Base-by-base conservation (phyloP, 2,113 vertebrate genomes). In the Daphoenositta chrysoptera region DNA sequence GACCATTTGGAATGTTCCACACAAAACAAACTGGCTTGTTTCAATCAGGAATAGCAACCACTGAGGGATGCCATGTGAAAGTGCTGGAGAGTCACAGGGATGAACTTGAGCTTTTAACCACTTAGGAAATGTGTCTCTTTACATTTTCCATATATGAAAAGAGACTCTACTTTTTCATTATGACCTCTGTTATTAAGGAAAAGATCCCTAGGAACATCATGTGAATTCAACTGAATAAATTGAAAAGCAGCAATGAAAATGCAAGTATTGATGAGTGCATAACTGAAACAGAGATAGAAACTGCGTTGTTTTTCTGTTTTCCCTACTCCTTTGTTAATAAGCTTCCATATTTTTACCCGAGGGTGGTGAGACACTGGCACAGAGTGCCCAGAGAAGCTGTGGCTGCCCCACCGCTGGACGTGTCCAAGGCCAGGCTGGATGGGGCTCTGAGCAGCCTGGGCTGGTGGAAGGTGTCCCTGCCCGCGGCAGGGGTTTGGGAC, bases 221-320 rank as follows among this genome's bases (percentile, higher is more conserved):
- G 3, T 16, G 15, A 87, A 82, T 87, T 54, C 30, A 63, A 9
- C 20, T 66, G 61, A 77, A 42, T 65, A 12, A 75, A 64, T 7
- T 61, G 21, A 60, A 79, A 79, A 77, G 18, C 37, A 75, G 60
- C 14, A 56, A 81, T 63, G 69, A 84, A 82, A 93, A 66, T 44
- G 5, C 11, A 50, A 61, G 51, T 70, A 48, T 17, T 53, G 50
- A 44, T 56, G 42, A 54, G 18, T 58, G 20, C 6, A 8, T 45
- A 47, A 82, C 19, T 33, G 18, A 51, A 78, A 42, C 26, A 31
- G 23, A 50, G 30, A 40, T 7, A 44, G 26, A 45, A 69, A 53
- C 33, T 1, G 0, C 15, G 7, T 9, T 4, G 0, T 0, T 10
- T 72, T 58, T 0, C 3, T 65, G n/a, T 69, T 91, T 26, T 47